phyloP scores from a whole-genome alignment of 2,113 vertebrate species.

The Progne subis region DNA sequence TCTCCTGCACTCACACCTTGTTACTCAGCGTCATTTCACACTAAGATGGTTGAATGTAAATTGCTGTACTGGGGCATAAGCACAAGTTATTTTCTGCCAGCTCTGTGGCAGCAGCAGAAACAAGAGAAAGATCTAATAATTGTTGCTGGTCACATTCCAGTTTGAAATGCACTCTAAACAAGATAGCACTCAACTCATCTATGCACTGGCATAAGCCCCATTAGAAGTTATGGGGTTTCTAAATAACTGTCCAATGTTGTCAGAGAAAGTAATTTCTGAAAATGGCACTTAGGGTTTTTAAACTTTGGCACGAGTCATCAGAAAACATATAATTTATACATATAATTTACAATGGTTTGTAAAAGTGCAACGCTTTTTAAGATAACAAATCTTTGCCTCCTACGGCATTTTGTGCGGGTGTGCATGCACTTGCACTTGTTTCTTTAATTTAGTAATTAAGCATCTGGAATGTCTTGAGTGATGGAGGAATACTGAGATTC shows the following conservation, averaged over 20 bases:
- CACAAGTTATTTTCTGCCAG: background rate
- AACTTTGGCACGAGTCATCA: background rate
- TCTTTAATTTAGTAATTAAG: constrained; percentile 45
- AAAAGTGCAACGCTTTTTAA: background rate
- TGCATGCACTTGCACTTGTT: fast-evolving
- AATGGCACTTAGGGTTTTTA: background rate
- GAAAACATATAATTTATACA: background rate
- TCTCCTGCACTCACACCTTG: background rate
- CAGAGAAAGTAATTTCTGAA: background rate
- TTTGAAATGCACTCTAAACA: constrained; percentile 27
- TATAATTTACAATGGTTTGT: background rate
- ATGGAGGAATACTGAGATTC: background rate
- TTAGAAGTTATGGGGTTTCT: background rate
- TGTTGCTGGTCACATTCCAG: background rate
- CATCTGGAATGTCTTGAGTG: constrained; percentile 28
- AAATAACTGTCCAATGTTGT: background rate
- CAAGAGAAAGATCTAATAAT: background rate
- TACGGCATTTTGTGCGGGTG: background rate
- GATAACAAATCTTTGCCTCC: background rate
- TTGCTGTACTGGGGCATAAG: background rate
- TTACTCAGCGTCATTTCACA: background rate
- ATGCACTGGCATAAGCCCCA: background rate
- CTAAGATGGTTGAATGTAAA: background rate
- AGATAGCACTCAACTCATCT: background rate
- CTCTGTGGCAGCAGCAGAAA: background rate